These are phyloP conservation scores for Alauda arvensis DNA, from an alignment of 2,797 vertebrate species.

Conservation along the genomic window DNA sequence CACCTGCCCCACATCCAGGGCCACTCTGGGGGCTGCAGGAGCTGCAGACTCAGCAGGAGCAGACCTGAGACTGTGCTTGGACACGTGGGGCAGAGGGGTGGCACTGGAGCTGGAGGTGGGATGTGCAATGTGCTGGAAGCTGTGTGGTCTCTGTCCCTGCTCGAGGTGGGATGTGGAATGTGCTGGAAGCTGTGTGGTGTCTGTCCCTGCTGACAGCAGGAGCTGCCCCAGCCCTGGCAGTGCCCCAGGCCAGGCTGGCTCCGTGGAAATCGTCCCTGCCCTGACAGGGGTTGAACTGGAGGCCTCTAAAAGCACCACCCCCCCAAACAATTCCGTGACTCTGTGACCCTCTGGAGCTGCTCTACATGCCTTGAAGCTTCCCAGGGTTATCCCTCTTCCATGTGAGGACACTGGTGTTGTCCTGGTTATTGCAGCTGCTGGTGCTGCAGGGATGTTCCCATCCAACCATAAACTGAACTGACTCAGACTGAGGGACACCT, in stretches of 20 bases:
- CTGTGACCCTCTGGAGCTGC: neutral
- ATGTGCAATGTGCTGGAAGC: neutral
- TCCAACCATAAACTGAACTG: neutral
- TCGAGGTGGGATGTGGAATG: neutral
- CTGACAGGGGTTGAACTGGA: neutral
- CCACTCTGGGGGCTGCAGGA: neutral
- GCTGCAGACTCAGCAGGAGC: neutral
- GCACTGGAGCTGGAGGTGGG: neutral
- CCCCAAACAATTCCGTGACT: no score
- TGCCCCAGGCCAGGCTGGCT: neutral
- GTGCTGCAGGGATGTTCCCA: neutral
- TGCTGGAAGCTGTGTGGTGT: accelerated
- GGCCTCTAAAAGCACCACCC: neutral
- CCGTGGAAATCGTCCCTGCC: neutral
- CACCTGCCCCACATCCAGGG: neutral
- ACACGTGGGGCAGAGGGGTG: neutral
- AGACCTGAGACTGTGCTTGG: neutral
- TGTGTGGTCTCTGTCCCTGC: accelerated
- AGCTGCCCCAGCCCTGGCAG: neutral
- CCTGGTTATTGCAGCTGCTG: neutral
- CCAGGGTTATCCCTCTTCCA: neutral
- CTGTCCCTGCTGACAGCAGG: neutral
- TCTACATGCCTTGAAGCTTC: neutral
- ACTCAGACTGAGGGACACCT: no score
- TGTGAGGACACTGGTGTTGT: neutral